These are phyloP conservation scores for Drosophila limbata DNA, from an alignment of 2,888 invertebrate genomes.

Conservation along the genomic window DNA sequence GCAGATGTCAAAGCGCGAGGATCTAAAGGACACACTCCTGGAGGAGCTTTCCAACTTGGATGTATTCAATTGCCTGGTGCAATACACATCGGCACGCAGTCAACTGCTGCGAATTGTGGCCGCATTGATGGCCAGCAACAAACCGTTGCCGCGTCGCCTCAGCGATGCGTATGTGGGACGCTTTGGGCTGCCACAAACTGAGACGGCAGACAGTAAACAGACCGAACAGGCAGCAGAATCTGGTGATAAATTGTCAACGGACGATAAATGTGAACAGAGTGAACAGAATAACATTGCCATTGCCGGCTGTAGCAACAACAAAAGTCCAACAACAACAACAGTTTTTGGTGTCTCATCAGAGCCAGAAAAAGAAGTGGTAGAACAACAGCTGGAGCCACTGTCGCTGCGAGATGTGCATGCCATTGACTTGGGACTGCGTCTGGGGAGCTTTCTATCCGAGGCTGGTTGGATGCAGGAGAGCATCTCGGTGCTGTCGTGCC, in stretches of 20 bases:
- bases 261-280: not conserved
- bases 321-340: not conserved
- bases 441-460: conserved; percentile 93
- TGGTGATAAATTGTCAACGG: not conserved
- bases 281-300: conserved; percentile 2
- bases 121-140: conserved; percentile 79
- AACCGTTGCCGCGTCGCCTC: conserved; percentile 77
- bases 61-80: conserved; percentile 82
- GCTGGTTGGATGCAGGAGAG: conserved; percentile 95
- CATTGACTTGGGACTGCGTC: conserved; percentile 83
- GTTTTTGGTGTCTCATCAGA: too few species aligned
- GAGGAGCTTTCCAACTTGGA: conserved; percentile 83
- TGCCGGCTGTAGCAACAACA: not conserved
- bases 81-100: conserved; percentile 81
- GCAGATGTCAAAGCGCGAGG: conserved; percentile 82
- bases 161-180: conserved; percentile 63
- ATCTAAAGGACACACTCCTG: conserved; percentile 81
- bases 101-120: conserved; percentile 83
- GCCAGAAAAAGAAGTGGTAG: not conserved
- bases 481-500: conserved; percentile 89
- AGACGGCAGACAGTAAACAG: not conserved
- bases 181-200: conserved; percentile 10
- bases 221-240: too few species aligned
- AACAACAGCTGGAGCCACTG: conserved; percentile 25
- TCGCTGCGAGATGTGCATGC: conserved; percentile 36